Conservation (phyloP, 2,888 invertebrate species). For the Cylindroiulus punctatus region DNA sequence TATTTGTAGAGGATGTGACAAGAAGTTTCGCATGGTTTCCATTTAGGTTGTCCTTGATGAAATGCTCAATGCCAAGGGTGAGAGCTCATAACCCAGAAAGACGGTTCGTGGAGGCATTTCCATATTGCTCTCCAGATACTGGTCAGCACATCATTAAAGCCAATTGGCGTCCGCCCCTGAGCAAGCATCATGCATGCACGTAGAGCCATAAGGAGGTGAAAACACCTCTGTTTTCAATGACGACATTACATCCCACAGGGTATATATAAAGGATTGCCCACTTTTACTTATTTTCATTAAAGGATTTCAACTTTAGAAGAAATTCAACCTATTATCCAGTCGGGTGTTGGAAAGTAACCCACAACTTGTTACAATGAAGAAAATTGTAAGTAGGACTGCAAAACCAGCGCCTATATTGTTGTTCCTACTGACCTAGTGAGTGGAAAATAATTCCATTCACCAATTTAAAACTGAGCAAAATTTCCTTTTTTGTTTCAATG, state of each 20-base stretch:
- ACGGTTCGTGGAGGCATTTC: constrained; percentile 28
- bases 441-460: too few relatives aligned
- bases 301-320: constrained; percentile 24
- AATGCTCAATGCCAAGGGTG: constrained; percentile 40
- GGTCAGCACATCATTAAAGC: constrained; percentile 37
- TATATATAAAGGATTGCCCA: constrained; percentile 45
- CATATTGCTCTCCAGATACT: constrained; percentile 30
- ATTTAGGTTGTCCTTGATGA: constrained; percentile 11
- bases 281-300: constrained; percentile 43
- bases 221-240: constrained; percentile 46
- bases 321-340: neutral
- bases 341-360: neutral
- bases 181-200: neutral
- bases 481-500: too few relatives aligned
- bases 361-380: neutral
- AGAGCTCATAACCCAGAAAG: constrained; percentile 43
- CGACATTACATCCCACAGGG: constrained; percentile 41
- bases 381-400: constrained; percentile 25
- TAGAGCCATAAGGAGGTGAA: constrained; percentile 27
- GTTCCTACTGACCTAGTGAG: too few relatives aligned
- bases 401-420: neutral
- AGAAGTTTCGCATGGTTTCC: neutral
- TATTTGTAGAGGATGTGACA: neutral
- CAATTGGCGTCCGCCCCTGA: constrained; percentile 48
- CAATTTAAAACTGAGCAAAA: too few relatives aligned